Base-by-base conservation (phyloP, 2,888 invertebrate genomes). In the Iselma pallidipennis region DNA sequence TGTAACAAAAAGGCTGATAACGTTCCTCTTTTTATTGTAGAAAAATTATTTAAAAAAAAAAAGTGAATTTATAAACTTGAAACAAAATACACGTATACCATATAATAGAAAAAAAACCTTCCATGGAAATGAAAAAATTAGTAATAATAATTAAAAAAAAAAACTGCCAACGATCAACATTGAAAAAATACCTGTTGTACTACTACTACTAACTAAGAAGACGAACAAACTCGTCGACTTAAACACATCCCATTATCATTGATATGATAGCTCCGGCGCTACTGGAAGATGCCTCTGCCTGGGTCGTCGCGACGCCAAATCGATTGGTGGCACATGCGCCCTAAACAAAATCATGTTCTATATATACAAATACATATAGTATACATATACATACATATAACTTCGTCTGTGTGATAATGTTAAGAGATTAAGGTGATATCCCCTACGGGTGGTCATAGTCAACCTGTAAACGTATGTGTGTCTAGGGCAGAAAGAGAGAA, bases 251-350 rank as follows among this genome's bases (percentile, higher is more conserved):
- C 83, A 12, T 84, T 83, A 1, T 45, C 45, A 23, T 45, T 45
- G n/a, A 45, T 16, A 4, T 42, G 42, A 42, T 45, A 78, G 85
- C 70, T 79, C 83, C 9, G 81, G 82, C 6, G 82, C 82, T 1
- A 83, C 83, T 78, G 85, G 84, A 66, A 67, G 67, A 65, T 59
- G 71, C 68, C 59, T 82, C 84, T 76, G 83, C 84, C 6, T 84
- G 78, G 85, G 85, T 69, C 80, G 86, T 66, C 79, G 85, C 74
- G 85, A 85, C 75, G 86, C 84, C 42, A 78, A 85, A 80, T 80
- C 80, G 81, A 80, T 80, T 42, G 84, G 83, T 45, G 84, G 84
- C 55, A 84, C 86, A 3, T 85, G 86, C 78, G 81, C 78, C 55
- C 19, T 29, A 21, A 21, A 51, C 23, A 51, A 51, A 19, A 51